Conservation (phyloP, 2,888 invertebrate genomes). For the Campoplex capitator region DNA sequence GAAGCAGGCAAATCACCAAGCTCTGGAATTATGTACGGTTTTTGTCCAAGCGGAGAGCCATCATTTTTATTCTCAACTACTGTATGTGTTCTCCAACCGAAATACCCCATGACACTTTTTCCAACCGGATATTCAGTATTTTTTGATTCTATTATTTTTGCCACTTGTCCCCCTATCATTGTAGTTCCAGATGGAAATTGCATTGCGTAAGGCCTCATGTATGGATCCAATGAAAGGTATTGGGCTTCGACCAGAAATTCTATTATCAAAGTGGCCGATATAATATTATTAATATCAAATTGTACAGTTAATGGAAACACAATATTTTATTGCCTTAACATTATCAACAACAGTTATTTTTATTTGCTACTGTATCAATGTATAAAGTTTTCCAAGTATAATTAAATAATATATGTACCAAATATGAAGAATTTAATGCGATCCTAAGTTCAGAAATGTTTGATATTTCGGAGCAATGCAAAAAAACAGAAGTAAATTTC, state of each 20-base stretch:
- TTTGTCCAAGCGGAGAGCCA: fast-evolving
- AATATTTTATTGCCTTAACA: neutral
- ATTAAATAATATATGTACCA: too few relatives aligned
- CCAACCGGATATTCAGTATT: conserved; percentile 89
- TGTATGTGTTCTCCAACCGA: conserved; percentile 90
- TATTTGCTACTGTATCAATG: too few relatives aligned
- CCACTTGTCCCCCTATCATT: conserved; percentile 90
- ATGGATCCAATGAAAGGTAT: conserved; percentile 91
- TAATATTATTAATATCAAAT: neutral
- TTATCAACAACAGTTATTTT: neutral
- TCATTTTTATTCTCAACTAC: conserved; percentile 76
- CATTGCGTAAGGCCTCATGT: conserved; percentile 88
- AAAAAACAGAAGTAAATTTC: too few relatives aligned
- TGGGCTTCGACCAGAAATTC: conserved; percentile 89
- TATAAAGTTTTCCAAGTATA: too few relatives aligned
- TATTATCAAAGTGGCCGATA: conserved; percentile 80
- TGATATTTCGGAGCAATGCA: too few relatives aligned
- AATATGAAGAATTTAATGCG: too few relatives aligned
- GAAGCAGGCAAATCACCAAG: conserved; percentile 87
- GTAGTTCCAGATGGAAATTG: conserved; percentile 86
- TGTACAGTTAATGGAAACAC: neutral
- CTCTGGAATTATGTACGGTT: conserved; percentile 86
- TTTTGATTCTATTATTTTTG: conserved; percentile 89
- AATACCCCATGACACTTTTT: conserved; percentile 87
- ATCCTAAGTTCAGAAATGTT: too few relatives aligned